phyloP scores from a whole-genome alignment of 2,888 invertebrate species.

The Caenorhabditis angaria region DNA sequence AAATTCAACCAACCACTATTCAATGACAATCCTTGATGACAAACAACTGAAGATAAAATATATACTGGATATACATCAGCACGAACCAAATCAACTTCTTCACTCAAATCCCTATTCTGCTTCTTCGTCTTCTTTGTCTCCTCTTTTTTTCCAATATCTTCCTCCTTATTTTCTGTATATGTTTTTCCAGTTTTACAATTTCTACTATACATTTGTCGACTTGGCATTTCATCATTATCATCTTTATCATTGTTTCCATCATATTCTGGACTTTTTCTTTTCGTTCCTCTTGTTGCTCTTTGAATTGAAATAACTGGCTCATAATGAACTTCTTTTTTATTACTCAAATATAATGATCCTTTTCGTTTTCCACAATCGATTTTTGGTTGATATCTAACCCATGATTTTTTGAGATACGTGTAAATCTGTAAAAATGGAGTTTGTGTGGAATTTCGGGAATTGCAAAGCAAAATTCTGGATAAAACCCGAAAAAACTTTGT shows the following conservation, averaged over 20 bases:
- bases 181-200: background rate
- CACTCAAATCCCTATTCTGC: background rate
- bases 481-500: background rate
- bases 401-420: background rate
- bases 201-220: background rate
- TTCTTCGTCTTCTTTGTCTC: background rate
- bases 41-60: background rate
- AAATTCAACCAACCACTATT: background rate
- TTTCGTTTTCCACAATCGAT: background rate
- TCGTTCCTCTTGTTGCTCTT: background rate
- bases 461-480: background rate
- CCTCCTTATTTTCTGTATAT: background rate
- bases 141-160: background rate
- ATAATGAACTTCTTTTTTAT: background rate
- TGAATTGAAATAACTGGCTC: background rate
- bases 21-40: background rate
- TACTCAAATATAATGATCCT: background rate
- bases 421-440: background rate
- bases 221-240: background rate
- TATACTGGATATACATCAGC: slow-evolving; percentile 1
- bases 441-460: no score
- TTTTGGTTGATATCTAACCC: slow-evolving; percentile 7
- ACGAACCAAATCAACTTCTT: background rate
- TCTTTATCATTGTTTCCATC: background rate
- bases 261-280: background rate